These are phyloP conservation scores for Orthosia gothica DNA, from an alignment of 2,888 invertebrate genomes.

Conservation along the genomic window DNA sequence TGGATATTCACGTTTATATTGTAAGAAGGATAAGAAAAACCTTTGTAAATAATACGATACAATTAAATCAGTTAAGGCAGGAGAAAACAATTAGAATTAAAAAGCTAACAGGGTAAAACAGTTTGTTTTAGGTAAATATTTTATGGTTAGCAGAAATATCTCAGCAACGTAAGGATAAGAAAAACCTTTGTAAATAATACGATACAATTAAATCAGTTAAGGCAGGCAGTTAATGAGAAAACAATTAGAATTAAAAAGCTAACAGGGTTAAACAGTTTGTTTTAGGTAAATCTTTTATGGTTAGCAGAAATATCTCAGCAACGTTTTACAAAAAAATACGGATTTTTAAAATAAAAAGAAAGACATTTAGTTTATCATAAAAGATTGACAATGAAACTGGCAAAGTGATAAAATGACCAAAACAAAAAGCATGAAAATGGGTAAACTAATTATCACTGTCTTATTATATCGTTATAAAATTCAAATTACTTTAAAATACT, in stretches of 20 bases:
- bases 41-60: neutral
- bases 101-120: neutral
- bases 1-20: neutral
- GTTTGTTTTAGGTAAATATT: neutral
- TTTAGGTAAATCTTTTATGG: neutral
- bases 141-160: neutral
- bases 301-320: too few species aligned
- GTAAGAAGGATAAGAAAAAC: neutral
- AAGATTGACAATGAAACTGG: neutral
- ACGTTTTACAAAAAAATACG: too few species aligned
- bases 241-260: neutral
- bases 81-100: neutral
- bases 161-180: too few species aligned
- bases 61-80: neutral
- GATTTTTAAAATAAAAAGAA: neutral
- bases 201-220: neutral
- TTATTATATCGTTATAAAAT: too few species aligned
- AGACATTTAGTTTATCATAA: neutral
- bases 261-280: neutral
- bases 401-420: neutral
- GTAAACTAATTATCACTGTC: too few species aligned
- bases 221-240: neutral
- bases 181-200: neutral
- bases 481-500: neutral
- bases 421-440: neutral